Conservation (phyloP, 2,113 vertebrate species). For the Paedocypris sp. region DNA sequence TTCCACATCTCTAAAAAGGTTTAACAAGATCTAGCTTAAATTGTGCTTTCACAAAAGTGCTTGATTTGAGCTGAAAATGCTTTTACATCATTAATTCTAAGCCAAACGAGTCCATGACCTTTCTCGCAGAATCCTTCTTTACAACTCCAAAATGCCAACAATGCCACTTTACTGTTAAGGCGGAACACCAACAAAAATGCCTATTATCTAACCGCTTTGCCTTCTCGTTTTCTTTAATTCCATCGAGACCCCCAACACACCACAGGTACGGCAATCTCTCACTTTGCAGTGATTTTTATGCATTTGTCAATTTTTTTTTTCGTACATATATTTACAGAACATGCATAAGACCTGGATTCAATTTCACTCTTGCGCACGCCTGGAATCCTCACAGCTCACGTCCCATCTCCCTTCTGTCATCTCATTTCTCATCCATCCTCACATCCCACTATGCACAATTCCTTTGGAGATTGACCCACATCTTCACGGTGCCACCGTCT, state of each 20-base stretch:
- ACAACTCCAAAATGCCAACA: background rate
- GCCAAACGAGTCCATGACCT: conserved; percentile 32
- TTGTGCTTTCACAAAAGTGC: too few species aligned
- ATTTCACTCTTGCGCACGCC: conserved; percentile 40
- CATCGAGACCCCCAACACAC: background rate
- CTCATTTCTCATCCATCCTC: conserved; percentile 17
- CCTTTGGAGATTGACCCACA: conserved; percentile 1
- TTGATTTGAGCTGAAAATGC: too few species aligned
- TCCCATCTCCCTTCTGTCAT: conserved; percentile 7
- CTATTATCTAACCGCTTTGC: background rate
- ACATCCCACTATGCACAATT: conserved; percentile 3
- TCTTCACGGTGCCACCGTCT: background rate
- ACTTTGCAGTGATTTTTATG: conserved; percentile 38
- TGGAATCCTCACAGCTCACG: conserved; percentile 46
- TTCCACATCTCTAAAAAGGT: too few species aligned
- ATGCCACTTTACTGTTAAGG: conserved; percentile 24
- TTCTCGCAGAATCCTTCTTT: conserved; percentile 13
- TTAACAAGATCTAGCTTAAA: too few species aligned
- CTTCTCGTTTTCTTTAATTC: background rate
- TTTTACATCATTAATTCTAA: conserved; percentile 19
- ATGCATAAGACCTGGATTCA: conserved; percentile 40
- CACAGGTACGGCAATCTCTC: conserved; percentile 14
- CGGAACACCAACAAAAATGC: conserved; percentile 22
- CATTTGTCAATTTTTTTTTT: too few species aligned
- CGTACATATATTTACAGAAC: conserved; percentile 45